Conservation (phyloP, 1,140 invertebrate genomes). For the Sycophaga agraensis region DNA sequence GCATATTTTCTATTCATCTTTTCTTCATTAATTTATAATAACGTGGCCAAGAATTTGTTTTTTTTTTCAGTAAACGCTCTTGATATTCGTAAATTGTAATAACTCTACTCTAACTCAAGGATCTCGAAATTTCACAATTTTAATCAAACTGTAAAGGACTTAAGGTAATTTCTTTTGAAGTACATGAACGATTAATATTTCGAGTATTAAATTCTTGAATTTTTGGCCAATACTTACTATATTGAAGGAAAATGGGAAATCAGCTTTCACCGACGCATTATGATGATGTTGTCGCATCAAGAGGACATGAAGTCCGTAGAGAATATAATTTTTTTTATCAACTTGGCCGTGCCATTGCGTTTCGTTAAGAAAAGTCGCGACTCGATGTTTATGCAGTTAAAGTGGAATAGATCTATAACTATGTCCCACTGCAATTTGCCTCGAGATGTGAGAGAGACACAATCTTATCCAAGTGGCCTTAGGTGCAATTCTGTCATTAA, state of each 20-base stretch:
- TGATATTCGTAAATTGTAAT: too few relatives aligned
- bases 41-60: neutral
- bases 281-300: neutral
- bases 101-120: too few relatives aligned
- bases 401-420: neutral
- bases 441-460: conserved; percentile 14
- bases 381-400: conserved; percentile 9
- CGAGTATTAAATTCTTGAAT: too few relatives aligned
- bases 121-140: too few relatives aligned
- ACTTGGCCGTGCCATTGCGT: conserved; percentile 31
- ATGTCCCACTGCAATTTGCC: neutral
- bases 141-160: too few relatives aligned
- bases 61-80: too few relatives aligned
- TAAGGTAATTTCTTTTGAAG: too few relatives aligned
- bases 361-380: conserved; percentile 15
- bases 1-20: neutral
- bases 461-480: conserved; percentile 32
- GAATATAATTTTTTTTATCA: conserved; percentile 22
- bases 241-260: too few relatives aligned
- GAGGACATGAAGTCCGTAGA: neutral
- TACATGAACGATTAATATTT: too few relatives aligned
- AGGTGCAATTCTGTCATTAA: conserved; percentile 25
- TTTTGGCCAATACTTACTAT: too few relatives aligned
- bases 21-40: neutral
- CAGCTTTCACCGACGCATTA: conserved; percentile 16